Base-by-base conservation (phyloP, 2,888 invertebrate genomes). In the Mantis religiosa region DNA sequence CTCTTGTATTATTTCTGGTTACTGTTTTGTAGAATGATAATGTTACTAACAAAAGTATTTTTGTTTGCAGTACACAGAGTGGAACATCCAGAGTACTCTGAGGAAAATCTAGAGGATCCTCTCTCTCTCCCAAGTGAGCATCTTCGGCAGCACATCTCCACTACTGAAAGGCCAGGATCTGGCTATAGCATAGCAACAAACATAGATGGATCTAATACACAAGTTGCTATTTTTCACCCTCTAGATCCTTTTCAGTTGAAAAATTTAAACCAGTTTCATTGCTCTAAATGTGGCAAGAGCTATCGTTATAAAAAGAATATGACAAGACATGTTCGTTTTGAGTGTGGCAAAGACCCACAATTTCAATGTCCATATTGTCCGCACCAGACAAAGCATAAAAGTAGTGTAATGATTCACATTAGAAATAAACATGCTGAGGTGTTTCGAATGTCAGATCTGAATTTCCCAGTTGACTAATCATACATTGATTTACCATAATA, bases 261-360 rank as follows among this genome's bases (percentile, higher is more conserved):
- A 25, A 71, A 71, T 20, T 20, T 71, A 20, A 71, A 71, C 91
- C 25, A 92, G 7, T 87, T 87, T 71, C 82, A 34, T 30, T 88
- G 89, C n/a, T 27, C 47, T n/a, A 83, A 41, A 28, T 90, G 90
- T 71, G 86, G 87, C 2, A 88, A 87, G 47, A 81, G 47, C 3
- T 90, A 89, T 87, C 85, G 87, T 7, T 87, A 88, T 71, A 88
- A 88, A 81, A 84, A 84, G 54, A 89, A 90, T 92, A 27, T 93
- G 91, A 92, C 92, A 89, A 92, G 92, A 1, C 93, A 94, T 90
- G 92, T 92, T 84, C 93, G 93, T 30, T 93, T 93, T 85, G 93
- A 93, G 89, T 93, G 93, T 90, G 93, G 93, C 41, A 93, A 93
- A 86, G 92, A 92, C 83, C 93, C 93, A n/a, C 92, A 93, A 9